Conservation (phyloP, 92 coral and sea anemone genomes). For the Siderastrea siderea region DNA sequence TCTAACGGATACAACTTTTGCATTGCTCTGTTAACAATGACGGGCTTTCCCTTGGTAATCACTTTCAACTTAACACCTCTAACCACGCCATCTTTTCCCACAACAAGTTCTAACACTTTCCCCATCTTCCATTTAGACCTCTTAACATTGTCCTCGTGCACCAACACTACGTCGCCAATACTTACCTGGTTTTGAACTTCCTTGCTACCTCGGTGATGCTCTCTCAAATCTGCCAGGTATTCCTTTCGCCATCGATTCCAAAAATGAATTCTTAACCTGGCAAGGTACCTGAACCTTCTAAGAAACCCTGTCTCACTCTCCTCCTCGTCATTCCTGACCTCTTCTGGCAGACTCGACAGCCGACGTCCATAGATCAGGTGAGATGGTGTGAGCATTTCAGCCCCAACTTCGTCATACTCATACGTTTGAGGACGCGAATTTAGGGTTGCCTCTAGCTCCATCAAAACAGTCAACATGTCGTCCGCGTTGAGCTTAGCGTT, state of each 20-base stretch:
- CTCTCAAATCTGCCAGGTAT: conserved; percentile 21
- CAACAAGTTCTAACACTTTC: neutral
- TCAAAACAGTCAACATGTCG: conserved; percentile 20
- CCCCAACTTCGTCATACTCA: conserved; percentile 25
- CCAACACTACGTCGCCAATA: conserved; percentile 28
- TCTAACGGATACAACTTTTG: conserved; percentile 26
- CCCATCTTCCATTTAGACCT: conserved; percentile 36
- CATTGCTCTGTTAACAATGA: conserved; percentile 20
- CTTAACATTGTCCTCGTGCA: conserved; percentile 46
- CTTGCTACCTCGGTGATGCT: conserved; percentile 31
- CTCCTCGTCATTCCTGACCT: conserved; percentile 6
- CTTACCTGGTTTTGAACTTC: conserved; percentile 6
- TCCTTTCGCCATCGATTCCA: neutral
- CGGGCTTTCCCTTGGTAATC: conserved; percentile 31
- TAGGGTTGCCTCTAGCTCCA: conserved; percentile 22
- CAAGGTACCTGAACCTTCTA: conserved; percentile 29
- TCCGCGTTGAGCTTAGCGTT: conserved; percentile 21
- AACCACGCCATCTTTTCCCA: neutral
- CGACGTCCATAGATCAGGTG: too few relatives aligned
- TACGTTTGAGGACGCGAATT: conserved; percentile 36
- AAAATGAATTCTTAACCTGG: conserved; percentile 14
- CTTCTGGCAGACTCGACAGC: neutral
- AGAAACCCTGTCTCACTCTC: conserved; percentile 9
- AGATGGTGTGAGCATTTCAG: too few relatives aligned
- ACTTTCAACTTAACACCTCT: conserved; percentile 35